A percentile compares a stretch with the other conserved stretches of the same genome.
phyloP scores from a whole-genome alignment of 2,797 vertebrate genomes.

The Microctenopoma stevenorrisi region DNA sequence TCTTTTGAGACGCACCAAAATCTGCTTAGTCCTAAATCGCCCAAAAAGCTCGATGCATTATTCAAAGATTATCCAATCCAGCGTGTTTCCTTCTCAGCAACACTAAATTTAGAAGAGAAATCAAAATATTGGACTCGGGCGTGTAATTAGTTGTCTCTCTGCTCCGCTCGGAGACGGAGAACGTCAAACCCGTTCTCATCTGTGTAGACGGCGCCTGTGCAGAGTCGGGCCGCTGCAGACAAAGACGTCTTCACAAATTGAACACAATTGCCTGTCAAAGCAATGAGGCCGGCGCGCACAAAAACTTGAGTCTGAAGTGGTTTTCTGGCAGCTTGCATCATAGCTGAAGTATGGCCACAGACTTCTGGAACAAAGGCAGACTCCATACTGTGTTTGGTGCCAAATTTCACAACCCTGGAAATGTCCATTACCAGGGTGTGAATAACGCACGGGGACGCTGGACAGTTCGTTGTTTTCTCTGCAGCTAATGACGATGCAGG shows the following conservation, averaged over 20 bases:
- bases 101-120: conserved; percentile 19
- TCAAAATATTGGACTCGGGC: not conserved
- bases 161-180: not conserved
- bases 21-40: conserved; percentile 25
- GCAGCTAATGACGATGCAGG: conserved; percentile 25
- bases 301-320: conserved; percentile 42
- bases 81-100: conserved; percentile 36
- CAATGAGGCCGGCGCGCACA: conserved; percentile 2
- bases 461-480: conserved; percentile 30
- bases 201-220: not conserved
- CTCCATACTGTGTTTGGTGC: conserved; percentile 29
- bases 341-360: conserved; percentile 39
- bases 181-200: not conserved
- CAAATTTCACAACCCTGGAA: conserved; percentile 56
- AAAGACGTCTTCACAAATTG: conserved; percentile 16
- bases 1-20: conserved; percentile 28
- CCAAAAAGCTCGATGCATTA: conserved; percentile 26
- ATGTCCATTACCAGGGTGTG: conserved; percentile 55
- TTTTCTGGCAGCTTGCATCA: conserved; percentile 40
- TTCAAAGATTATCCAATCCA: conserved; percentile 30
- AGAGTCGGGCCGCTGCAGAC: conserved; percentile 2
- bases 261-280: conserved; percentile 24
- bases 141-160: not conserved
- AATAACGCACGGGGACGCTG: conserved; percentile 45
- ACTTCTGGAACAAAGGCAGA: conserved; percentile 45